Evolutionary conservation across 1,140 invertebrate genomes (phyloP), one percentile per base, ranked within the genome.

Genomic region (Drosophila bipectinata): DNA sequence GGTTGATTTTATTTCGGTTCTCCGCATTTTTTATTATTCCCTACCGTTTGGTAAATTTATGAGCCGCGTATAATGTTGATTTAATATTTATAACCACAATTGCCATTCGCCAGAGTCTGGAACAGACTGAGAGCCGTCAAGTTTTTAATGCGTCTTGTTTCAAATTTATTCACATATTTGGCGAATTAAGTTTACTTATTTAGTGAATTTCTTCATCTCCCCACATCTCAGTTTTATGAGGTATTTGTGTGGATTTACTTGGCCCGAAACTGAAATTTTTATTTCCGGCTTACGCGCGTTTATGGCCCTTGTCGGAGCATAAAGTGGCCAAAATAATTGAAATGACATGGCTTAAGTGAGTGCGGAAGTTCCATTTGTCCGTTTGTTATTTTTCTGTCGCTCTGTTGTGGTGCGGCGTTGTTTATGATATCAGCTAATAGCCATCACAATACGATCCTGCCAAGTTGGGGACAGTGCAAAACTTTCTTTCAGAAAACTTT

Each of bases 71-170:
- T 82, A 85, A 87, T 78, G 78, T 81, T 81, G 61, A 78, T 85
- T 85, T 87, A 87, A 85, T 87, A 85, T 85, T 85, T 87, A 85
- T 87, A 63, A 63, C 77, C 57, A 64, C 73, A 74, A 81, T 78
- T 77, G 54, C 63, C 54, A 81, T 68, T 45, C 18, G 24, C 45
- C 58, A 32, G 10, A 45, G 24, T 45, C 15, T 18, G 39, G n/a
- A 14, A 41, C n/a, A 14, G 39, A 41, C 39, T 41, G 12, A 49
- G 30, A 59, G 62, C 55, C 74, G 63, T 77, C 63, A 71, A 68
- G 51, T 64, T 75, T 79, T 66, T 84, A 84, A 79, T 84, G 72
- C 57, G 6, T 9, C 24, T 48, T 28, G 53, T 26, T 45, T 58
- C 30, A 54, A 39, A 81, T 21, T 44, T 60, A 47, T 71, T 39